Evolutionary conservation across 2,888 invertebrate genomes (phyloP).

Genomic region (Apocheima hispidaria): DNA sequence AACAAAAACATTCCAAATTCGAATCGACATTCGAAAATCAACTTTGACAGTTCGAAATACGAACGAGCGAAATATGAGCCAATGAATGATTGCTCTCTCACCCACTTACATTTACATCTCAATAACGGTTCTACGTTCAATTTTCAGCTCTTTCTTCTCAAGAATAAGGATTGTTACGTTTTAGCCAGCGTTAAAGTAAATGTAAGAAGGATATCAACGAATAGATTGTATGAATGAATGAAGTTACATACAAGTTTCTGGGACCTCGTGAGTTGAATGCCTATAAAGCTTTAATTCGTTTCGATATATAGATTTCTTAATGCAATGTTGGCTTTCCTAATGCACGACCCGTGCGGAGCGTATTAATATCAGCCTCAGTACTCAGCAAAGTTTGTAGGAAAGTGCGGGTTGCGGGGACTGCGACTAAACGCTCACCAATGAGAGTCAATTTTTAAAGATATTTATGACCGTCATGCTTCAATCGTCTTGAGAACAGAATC

Average conservation of each 20-base stretch:
- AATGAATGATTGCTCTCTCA: slow-evolving; percentile 30
- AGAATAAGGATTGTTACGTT: slow-evolving; percentile 1
- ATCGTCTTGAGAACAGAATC: too few species aligned
- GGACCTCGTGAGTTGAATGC: slow-evolving; percentile 22
- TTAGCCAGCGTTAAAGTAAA: not conserved
- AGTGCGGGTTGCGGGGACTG: too few species aligned
- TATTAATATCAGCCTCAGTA: too few species aligned
- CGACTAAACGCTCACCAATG: too few species aligned
- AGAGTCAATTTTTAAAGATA: too few species aligned
- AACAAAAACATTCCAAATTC: slow-evolving; percentile 38
- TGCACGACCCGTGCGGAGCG: too few species aligned
- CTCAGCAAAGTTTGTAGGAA: too few species aligned
- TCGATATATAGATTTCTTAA: not conserved
- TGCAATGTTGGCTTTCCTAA: not conserved
- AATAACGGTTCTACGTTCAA: not conserved
- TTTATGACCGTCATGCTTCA: too few species aligned
- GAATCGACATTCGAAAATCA: slow-evolving; percentile 41
- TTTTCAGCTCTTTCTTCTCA: not conserved
- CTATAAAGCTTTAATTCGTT: slow-evolving; percentile 2
- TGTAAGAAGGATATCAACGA: slow-evolving; percentile 56
- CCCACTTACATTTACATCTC: slow-evolving; percentile 3
- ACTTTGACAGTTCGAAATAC: slow-evolving; percentile 39
- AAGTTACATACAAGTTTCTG: slow-evolving; percentile 54
- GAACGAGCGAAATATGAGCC: slow-evolving; percentile 25
- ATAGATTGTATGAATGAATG: slow-evolving; percentile 65